phyloP scores from a whole-genome alignment of 2,888 invertebrate species.

The Baccha elongata region DNA sequence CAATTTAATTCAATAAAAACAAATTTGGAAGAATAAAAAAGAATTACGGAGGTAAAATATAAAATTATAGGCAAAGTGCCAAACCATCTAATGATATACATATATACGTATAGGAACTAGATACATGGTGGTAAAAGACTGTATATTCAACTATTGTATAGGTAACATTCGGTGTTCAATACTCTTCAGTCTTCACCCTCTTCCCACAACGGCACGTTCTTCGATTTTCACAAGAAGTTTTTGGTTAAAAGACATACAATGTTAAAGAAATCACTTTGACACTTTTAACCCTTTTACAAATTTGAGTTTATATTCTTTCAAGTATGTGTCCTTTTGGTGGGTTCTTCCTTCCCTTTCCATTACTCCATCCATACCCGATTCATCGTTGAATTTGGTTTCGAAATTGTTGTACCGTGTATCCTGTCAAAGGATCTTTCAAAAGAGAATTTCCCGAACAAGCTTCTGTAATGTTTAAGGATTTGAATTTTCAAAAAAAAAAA shows the following conservation, averaged over 20 bases:
- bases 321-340: conserved; percentile 31
- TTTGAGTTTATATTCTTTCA: conserved; percentile 65
- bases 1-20: conserved; percentile 64
- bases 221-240: conserved; percentile 48
- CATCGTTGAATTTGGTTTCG: conserved; percentile 25
- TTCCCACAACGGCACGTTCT: conserved; percentile 30
- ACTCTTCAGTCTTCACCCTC: not conserved
- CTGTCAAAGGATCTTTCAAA: conserved; percentile 66
- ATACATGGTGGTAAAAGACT: not conserved
- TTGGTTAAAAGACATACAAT: conserved; percentile 65
- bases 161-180: conserved; percentile 14
- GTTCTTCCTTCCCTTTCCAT: not conserved
- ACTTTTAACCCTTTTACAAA: conserved; percentile 72
- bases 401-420: conserved; percentile 49
- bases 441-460: conserved; percentile 56
- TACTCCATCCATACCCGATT: conserved; percentile 16
- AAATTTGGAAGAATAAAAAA: conserved; percentile 25
- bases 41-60: not conserved
- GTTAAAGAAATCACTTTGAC: conserved; percentile 72
- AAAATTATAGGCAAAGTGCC: conserved; percentile 65
- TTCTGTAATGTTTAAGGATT: conserved; percentile 71
- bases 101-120: conserved; percentile 46
- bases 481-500: conserved; percentile 69
- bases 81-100: conserved; percentile 45
- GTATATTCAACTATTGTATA: conserved; percentile 23